phyloP scores from a whole-genome alignment of 2,113 vertebrate species.

The Sturnus vulgaris region DNA sequence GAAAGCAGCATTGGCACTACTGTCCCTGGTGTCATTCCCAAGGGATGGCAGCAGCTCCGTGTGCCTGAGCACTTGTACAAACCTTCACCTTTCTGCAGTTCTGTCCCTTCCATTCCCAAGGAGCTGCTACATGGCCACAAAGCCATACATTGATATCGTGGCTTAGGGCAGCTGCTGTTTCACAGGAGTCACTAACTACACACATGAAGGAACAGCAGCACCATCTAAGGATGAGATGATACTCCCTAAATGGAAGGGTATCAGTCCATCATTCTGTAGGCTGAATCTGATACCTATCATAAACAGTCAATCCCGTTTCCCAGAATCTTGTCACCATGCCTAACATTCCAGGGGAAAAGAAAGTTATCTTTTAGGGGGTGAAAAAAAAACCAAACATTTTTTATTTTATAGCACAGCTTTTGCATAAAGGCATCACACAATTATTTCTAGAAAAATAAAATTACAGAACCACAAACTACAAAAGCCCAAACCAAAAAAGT shows the following conservation, averaged over 20 bases:
- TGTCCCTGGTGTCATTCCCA: not conserved
- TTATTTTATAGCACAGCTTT: not conserved
- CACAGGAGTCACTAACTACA: not conserved
- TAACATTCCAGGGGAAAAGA: not conserved
- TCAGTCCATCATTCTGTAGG: not conserved
- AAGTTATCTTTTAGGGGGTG: not conserved
- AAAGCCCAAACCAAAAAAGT: not conserved
- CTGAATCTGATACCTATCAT: not conserved
- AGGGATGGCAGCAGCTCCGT: not conserved
- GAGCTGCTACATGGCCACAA: not conserved
- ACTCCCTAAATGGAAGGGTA: not conserved
- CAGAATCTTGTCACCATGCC: not conserved
- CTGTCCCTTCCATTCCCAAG: not conserved
- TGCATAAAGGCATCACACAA: not conserved
- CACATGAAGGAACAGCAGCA: not conserved
- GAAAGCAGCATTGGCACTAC: fast-evolving
- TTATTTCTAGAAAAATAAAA: not conserved
- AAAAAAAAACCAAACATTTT: not conserved
- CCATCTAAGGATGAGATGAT: not conserved
- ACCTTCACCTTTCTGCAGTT: not conserved
- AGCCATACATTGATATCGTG: not conserved
- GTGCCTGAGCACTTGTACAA: fast-evolving
- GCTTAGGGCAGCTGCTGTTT: not conserved
- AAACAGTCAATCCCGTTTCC: not conserved
- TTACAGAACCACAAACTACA: not conserved